Evolutionary conservation across 2,888 invertebrate genomes (phyloP).

Genomic region (Parnassius mnemosyne): DNA sequence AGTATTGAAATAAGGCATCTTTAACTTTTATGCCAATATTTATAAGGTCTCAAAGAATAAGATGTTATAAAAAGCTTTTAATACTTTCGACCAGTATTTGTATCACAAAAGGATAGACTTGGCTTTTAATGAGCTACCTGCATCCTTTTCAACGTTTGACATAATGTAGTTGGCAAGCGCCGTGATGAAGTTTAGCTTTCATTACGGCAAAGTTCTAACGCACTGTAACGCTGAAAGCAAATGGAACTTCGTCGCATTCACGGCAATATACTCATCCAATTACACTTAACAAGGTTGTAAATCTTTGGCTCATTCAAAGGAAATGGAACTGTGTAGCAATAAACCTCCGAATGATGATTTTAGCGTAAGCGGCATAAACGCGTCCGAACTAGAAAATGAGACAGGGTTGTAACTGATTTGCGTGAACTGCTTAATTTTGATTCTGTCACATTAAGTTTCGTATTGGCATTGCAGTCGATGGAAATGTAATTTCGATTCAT

Average conservation of each 20-base stretch:
- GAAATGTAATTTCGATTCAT: constrained; percentile 25
- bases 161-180: constrained; percentile 25
- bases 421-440: constrained; percentile 11
- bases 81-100: constrained; percentile 5
- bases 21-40: no score
- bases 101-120: constrained; percentile 15
- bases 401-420: constrained; percentile 10
- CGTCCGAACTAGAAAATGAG: constrained; percentile 4
- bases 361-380: constrained; percentile 15
- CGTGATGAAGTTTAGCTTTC: constrained; percentile 26
- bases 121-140: constrained; percentile 25
- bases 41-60: no score
- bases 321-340: constrained; percentile 44
- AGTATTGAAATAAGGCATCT: background rate
- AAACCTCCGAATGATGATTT: constrained; percentile 18
- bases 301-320: constrained; percentile 36
- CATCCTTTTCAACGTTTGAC: constrained; percentile 23
- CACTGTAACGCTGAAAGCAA: constrained; percentile 31
- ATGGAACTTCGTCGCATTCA: constrained; percentile 33
- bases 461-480: constrained; percentile 16
- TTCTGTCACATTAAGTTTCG: constrained; percentile 8
- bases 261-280: constrained; percentile 35
- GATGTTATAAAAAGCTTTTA: no score
- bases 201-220: constrained; percentile 38
- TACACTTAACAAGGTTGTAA: constrained; percentile 40